Evolutionary conservation across 2,113 vertebrate genomes (phyloP), one percentile per base, ranked within the genome.

Genomic region (Erpornis zantholeuca): DNA sequence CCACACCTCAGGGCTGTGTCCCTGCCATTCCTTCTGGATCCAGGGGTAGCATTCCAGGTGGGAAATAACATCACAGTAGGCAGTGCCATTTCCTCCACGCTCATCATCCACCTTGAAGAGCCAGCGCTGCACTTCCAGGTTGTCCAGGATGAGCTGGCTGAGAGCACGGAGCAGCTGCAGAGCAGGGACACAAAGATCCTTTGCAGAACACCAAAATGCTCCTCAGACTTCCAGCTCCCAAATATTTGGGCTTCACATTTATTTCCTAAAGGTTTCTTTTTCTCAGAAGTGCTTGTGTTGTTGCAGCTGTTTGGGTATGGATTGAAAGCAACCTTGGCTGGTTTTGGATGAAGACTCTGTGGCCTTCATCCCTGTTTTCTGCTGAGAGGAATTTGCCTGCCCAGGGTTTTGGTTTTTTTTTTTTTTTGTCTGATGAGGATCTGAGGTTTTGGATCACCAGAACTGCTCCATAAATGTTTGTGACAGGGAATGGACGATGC

Each of bases 101-200:
- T 98, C 98, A 3, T 88, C 86, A 35, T 99, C 98, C 78, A 97
- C 97, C 97, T 99, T 99, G 81, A 99, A 98, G 66, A 99, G 83
- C 99, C 99, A 99, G 47, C 98, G 98, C 49, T 56, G 94, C 90
- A 99, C 98, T 12, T 98, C 92, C 65, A 96, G n/a, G 38, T 99
- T 96, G 61, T 98, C 97, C 7, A 93, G 20, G 65, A 99, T 60
- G 31, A 99, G 97, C 89, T 97, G 97, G 54, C 98, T 97, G 79
- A 99, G 95, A 18, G 92, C 95, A 10, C 97, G 84, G 20, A 98
- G 84, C 96, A 99, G 96, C 99, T 99, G 96, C 9, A 47, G 91
- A 17, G 54, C 47, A 54, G 44, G 2, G 3, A 47, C 64, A 88
- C 65, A 25, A 35, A 66, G 49, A 20, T 1, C 28, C 15, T 69